Evolutionary conservation across 2,113 vertebrate species (phyloP), one percentile per base, ranked within the genome.

Genomic region (Turdus rufiventris): DNA sequence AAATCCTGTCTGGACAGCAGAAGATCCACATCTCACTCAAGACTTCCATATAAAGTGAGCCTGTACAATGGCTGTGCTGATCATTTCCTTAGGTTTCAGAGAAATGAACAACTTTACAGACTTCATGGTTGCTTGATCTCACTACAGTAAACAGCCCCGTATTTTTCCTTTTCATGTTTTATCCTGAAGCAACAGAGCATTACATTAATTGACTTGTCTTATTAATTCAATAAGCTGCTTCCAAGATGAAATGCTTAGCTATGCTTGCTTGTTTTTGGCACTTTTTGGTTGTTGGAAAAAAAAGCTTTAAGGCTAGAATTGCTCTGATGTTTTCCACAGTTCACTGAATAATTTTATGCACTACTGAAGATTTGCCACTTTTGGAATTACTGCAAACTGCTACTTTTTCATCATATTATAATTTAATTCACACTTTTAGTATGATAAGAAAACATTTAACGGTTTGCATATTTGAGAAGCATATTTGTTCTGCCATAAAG

Each of bases 171-270:
- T 98, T 97, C 89, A 93, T 97, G 96, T 97, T 98, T 98, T 98
- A 97, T 98, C 97, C 98, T 38, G 91, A 97, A 98, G 97, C 97
- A 98, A 96, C 96, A 97, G 98, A 98, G 97, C 96, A 96, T 98
- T 97, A 96, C 97, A 97, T 98, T 98, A 98, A 98, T 98, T 98
- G 98, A 98, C 97, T 98, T 98, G 97, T 98, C 97, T 97, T 98
- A 98, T 98, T 98, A 98, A 98, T 98, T 98, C 97, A 98, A 97
- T 98, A 98, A 98, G 96, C 97, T 95, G 94, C 97, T 97, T 97
- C 95, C 84, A 97, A 97, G 97, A 98, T 97, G 97, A 97, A 98
- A 97, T 96, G 95, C 96, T 97, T 96, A 96, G 96, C 96, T 97
- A 91, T 95, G 96, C 96, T 96, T 96, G 80, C 96, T 97, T 97